These are phyloP conservation scores for Synergus laeviventris DNA, from an alignment of 2,888 invertebrate genomes.

Conservation along the genomic window DNA sequence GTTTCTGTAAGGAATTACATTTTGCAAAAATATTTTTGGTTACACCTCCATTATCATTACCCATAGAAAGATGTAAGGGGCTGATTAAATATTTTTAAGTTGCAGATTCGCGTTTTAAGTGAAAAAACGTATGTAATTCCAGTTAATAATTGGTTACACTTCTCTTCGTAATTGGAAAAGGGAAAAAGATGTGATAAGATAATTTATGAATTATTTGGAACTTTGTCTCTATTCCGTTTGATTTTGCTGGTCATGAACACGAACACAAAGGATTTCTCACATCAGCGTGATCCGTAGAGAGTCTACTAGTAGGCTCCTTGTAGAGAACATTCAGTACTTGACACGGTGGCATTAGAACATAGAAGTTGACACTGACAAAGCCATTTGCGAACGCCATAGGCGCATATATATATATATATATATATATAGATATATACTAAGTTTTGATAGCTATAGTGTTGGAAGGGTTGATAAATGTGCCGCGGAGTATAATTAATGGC, in stretches of 20 bases:
- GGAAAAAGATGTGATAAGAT: too few species aligned
- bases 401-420: background rate
- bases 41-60: too few species aligned
- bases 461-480: slow-evolving; percentile 58
- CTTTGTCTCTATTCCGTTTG: background rate
- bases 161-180: too few species aligned
- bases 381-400: slow-evolving; percentile 30
- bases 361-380: slow-evolving; percentile 30
- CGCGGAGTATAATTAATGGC: slow-evolving; percentile 61
- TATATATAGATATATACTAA: background rate
- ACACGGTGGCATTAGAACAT: slow-evolving; percentile 10
- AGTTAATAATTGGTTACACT: too few species aligned
- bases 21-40: too few species aligned
- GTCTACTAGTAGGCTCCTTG: background rate
- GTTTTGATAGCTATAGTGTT: slow-evolving; percentile 14
- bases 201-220: too few species aligned
- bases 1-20: too few species aligned
- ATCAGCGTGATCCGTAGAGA: background rate
- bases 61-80: too few species aligned
- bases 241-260: background rate
- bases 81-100: too few species aligned
- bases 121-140: too few species aligned
- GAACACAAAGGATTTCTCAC: background rate
- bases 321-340: slow-evolving; percentile 14
- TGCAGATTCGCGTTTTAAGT: too few species aligned